Percentiles rank a stretch among this genome's conserved stretches.
phyloP scores from a whole-genome alignment of 2,113 vertebrate species.

The Nyctereutes procyonoides region DNA sequence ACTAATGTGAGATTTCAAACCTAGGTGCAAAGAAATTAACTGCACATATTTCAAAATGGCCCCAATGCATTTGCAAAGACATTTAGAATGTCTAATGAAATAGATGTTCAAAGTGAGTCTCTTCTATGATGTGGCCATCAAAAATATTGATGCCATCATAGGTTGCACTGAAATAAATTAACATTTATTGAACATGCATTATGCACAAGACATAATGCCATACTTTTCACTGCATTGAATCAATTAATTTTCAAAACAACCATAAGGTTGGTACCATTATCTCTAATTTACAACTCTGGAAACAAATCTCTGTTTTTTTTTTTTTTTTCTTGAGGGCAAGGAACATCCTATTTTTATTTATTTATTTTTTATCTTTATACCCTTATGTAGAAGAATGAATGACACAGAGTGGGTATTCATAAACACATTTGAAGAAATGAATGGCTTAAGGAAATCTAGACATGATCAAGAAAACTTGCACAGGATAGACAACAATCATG shows the following conservation, averaged over 20 bases:
- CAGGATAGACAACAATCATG: background rate
- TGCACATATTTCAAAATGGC: background rate
- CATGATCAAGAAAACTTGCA: background rate
- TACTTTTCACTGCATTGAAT: background rate
- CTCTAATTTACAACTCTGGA: background rate
- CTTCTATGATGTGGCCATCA: background rate
- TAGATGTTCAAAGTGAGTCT: background rate
- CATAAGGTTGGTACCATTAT: background rate
- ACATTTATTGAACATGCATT: background rate
- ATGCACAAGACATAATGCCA: background rate
- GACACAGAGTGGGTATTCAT: background rate
- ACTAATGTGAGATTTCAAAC: background rate
- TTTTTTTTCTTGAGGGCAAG: background rate
- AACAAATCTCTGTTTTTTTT: background rate
- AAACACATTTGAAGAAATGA: background rate
- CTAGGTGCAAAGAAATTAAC: background rate
- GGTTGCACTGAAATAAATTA: background rate
- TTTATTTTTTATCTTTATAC: background rate
- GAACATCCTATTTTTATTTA: background rate
- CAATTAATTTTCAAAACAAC: background rate
- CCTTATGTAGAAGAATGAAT: background rate
- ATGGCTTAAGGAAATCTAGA: background rate
- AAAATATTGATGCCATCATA: background rate
- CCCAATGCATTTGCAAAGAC: background rate
- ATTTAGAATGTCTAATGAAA: background rate